These are phyloP conservation scores for Oxytorus armatus DNA, from an alignment of 2,888 invertebrate species.

Conservation along the genomic window DNA sequence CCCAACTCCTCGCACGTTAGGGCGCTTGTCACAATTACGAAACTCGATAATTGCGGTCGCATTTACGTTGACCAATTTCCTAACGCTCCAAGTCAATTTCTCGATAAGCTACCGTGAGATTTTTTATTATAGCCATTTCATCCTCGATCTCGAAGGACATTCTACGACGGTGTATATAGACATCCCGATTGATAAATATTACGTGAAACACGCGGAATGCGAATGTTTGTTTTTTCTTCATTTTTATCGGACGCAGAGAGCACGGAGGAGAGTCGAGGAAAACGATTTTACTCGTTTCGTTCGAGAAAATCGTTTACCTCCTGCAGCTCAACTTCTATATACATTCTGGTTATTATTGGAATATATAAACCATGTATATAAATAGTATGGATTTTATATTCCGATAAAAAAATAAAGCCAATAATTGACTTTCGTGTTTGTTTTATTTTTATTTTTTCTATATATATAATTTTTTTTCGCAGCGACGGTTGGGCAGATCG, in stretches of 20 bases:
- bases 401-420: background rate
- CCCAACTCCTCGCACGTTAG: background rate
- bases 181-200: slow-evolving; percentile 2
- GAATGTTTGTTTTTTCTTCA: slow-evolving; percentile 8
- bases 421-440: slow-evolving; percentile 18
- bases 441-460: too few relatives aligned
- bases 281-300: slow-evolving; percentile 18
- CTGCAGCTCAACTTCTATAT: slow-evolving; percentile 1
- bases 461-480: slow-evolving; percentile 72
- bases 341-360: background rate
- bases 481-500: slow-evolving; percentile 93
- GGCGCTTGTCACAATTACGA: slow-evolving; percentile 68
- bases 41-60: slow-evolving; percentile 73
- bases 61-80: slow-evolving; percentile 69
- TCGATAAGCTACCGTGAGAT: slow-evolving; percentile 6
- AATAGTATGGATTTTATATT: background rate
- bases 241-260: slow-evolving; percentile 2
- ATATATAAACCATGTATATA: background rate
- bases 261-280: slow-evolving; percentile 17
- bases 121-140: slow-evolving; percentile 9
- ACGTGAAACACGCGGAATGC: background rate
- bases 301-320: slow-evolving; percentile 9
- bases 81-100: slow-evolving; percentile 28
- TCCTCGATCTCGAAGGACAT: background rate
- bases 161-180: slow-evolving; percentile 1